Base-by-base conservation (phyloP, 2,888 invertebrate genomes). In the Zygogramma bicolorata region DNA sequence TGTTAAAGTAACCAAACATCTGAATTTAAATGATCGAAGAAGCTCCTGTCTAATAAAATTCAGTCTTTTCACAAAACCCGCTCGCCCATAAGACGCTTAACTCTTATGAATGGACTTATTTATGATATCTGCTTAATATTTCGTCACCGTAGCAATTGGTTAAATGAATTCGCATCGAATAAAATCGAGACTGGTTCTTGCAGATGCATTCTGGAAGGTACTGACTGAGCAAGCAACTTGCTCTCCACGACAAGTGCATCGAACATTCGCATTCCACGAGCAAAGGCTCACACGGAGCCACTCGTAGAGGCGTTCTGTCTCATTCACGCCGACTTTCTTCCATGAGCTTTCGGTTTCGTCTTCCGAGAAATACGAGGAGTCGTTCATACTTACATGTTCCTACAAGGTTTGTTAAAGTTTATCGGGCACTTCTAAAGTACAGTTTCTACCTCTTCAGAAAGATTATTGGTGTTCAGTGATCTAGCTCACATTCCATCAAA, bases 241-340 rank as follows among this genome's bases (percentile, higher is more conserved):
- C 78, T 79, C 77, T 59, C 71, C n/a, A n/a, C 67, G 65, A 74
- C 78, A 53, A 53, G 53, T 53, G 53, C 53, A 53, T 25, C 15
- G 53, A 6, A 75, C 74, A 74, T 77, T 80, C 77, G 74, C 78
- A 79, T 79, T 78, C 80, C 77, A 73, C 61, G 49, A 67, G 74
- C 68, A 75, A 74, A 66, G 69, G 71, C 73, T 65, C 53, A 53
- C 27, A 53, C 53, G 25, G 53, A 53, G 53, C 53, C 53, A 27
- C 18, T 59, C 71, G 49, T 72, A 70, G 65, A 61, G 65, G 61
- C 65, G 53, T 38, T 65, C n/a, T 53, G 53, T 53, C 53, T 53
- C 53, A 10, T 60, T 61, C 61, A 61, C 34, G 40, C 22, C 65
- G 49, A 25, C 53, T 15, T 53, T 40, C 58, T 65, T 61, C 22